Base-by-base conservation (phyloP, 2,113 vertebrate genomes). In the Pangasianodon gigas region DNA sequence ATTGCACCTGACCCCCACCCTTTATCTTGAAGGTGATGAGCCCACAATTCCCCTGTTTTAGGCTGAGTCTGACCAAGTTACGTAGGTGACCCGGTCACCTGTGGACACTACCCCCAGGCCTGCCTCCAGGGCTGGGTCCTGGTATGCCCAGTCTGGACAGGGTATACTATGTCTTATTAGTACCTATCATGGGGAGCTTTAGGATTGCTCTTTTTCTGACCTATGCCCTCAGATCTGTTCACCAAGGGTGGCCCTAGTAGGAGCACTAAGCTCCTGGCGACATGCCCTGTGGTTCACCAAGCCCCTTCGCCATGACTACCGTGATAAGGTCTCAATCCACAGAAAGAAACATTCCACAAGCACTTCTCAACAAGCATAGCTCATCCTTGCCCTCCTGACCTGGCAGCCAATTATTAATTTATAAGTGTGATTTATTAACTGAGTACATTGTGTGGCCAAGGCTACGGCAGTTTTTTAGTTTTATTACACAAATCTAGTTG, bases 331-430 rank as follows among this genome's bases (percentile, higher is more conserved):
- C 79, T 54, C 87, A 69, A 82, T 81, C 60, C n/a, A 37, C 52
- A 37, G 37, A 37, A 37, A 37, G 37, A 37, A 37, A 37, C 37
- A 37, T 37, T 37, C 37, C 37, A 29, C 46, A 81, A n/a, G 14
- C 77, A 54, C 79, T 54, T 81, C 48, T 85, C 71, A 69, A 86
- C 54, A 83, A 92, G 81, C 84, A 90, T 54, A 77, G 85, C 81
- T 52, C 69, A 90, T 89, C 80, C 87, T 85, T 92, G 91, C 74
- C 56, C 89, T 86, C n/a, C 48, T 87, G 87, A 85, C 89, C 84
- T 77, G 62, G 85, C 79, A 11, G 51, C 74, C 67, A 51, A 84
- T 92, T 71, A 90, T 89, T 86, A 89, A 92, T 90, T 88, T 82
- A 87, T 88, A 19, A 79, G 79, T 56, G 19, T 83, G 85, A 88